phyloP scores from a whole-genome alignment of 2,113 vertebrate species.

The Neodon shergylaensis region DNA sequence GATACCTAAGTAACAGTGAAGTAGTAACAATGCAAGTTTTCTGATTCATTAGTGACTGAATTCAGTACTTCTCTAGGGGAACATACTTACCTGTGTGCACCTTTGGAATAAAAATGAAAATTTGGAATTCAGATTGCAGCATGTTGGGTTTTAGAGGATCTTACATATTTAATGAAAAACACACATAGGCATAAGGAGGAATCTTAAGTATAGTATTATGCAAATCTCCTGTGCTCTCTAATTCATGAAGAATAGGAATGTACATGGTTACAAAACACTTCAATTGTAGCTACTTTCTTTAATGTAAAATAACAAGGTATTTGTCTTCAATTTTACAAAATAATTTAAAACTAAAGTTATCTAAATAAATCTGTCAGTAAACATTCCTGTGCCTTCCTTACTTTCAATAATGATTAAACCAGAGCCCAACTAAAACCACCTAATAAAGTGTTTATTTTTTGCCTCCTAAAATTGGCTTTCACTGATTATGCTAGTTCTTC shows the following conservation, averaged over 20 bases:
- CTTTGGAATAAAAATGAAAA: conserved; percentile 46
- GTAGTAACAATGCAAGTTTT: not conserved
- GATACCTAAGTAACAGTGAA: not conserved
- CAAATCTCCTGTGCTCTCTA: conserved; percentile 47
- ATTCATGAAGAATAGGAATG: conserved; percentile 27
- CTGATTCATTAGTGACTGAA: conserved; percentile 16
- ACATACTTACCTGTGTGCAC: not conserved
- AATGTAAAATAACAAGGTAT: conserved; percentile 12
- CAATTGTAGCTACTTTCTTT: not conserved
- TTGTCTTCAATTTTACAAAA: conserved; percentile 29
- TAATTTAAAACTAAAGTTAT: not conserved
- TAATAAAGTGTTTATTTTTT: not conserved
- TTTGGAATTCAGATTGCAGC: not conserved
- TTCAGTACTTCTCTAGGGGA: not conserved
- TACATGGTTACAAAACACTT: not conserved
- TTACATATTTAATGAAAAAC: conserved; percentile 68
- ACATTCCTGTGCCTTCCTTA: not conserved
- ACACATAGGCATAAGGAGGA: conserved; percentile 45
- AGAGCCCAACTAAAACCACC: not conserved
- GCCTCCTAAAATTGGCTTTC: not conserved
- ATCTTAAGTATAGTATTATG: conserved; percentile 38
- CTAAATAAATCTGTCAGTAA: not conserved
- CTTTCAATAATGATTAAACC: not conserved
- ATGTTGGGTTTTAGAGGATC: conserved; percentile 5
- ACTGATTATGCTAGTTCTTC: not conserved